These are phyloP conservation scores for Nipponia nippon DNA, from an alignment of 2,113 vertebrate species.

Conservation along the genomic window DNA sequence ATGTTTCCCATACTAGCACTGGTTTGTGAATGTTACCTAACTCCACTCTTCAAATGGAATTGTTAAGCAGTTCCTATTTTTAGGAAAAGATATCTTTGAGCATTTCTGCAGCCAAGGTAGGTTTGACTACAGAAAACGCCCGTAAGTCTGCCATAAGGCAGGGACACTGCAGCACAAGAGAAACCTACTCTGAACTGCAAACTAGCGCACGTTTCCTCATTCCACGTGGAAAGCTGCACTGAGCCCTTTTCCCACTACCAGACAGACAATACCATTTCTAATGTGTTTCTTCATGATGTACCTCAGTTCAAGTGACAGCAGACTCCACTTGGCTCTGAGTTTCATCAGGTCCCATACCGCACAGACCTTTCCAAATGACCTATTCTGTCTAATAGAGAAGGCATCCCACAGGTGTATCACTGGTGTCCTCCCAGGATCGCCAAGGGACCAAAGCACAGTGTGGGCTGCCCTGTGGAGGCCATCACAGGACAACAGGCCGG, in stretches of 20 bases:
- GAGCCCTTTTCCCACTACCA: background rate
- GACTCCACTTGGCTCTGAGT: background rate
- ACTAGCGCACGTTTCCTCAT: accelerated
- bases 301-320: background rate
- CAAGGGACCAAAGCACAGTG: accelerated
- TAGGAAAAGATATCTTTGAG: background rate
- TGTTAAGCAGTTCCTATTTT: background rate
- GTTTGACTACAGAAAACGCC: background rate
- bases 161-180: background rate
- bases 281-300: background rate
- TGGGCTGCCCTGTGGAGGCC: background rate
- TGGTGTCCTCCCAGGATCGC: too few relatives aligned
- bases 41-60: too few relatives aligned
- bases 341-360: background rate
- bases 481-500: background rate
- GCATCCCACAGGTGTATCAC: background rate
- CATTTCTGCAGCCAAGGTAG: background rate
- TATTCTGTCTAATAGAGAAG: too few relatives aligned
- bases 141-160: too few relatives aligned
- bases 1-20: background rate
- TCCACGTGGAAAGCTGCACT: accelerated
- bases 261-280: background rate
- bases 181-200: background rate
- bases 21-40: background rate
- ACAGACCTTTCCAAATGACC: background rate